Evolutionary conservation across 2,888 invertebrate genomes (phyloP).

Genomic region (Tipula confusa): DNA sequence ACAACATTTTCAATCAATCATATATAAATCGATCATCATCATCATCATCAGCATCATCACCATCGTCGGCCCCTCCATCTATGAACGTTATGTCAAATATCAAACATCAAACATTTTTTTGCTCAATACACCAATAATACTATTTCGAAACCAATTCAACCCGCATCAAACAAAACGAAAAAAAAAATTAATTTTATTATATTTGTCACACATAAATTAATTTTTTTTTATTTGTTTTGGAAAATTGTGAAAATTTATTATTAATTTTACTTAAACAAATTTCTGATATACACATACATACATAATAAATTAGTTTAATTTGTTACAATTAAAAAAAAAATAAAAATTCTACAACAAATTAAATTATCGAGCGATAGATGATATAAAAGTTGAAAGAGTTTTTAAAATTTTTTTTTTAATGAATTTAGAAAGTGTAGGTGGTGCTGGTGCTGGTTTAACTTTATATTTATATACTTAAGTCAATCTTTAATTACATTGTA

Average conservation of each 20-base stretch:
- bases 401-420: not conserved
- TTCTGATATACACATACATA: not conserved
- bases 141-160: slow-evolving; percentile 20
- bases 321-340: slow-evolving; percentile 6
- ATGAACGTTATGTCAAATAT: not conserved
- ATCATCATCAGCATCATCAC: not conserved
- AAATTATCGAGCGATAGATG: not conserved
- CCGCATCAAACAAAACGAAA: not conserved
- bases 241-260: not conserved
- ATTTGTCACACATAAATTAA: not conserved
- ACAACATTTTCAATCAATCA: slow-evolving; percentile 20
- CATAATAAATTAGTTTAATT: not conserved
- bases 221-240: not conserved
- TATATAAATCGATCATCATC: slow-evolving; percentile 20
- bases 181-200: not conserved
- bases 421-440: not conserved
- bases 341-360: slow-evolving; percentile 4
- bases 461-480: too few species aligned
- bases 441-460: not conserved
- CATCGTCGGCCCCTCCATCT: too few species aligned
- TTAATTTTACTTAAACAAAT: not conserved
- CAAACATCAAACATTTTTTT: not conserved
- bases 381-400: slow-evolving; percentile 3
- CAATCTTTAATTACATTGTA: not conserved
- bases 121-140: not conserved